Percentiles rank a stretch among this genome's conserved stretches.
Evolutionary conservation across 35 echinoderm and acorn worm genomes (phyloP).

Genomic region (Eucidaris tribuloides): DNA sequence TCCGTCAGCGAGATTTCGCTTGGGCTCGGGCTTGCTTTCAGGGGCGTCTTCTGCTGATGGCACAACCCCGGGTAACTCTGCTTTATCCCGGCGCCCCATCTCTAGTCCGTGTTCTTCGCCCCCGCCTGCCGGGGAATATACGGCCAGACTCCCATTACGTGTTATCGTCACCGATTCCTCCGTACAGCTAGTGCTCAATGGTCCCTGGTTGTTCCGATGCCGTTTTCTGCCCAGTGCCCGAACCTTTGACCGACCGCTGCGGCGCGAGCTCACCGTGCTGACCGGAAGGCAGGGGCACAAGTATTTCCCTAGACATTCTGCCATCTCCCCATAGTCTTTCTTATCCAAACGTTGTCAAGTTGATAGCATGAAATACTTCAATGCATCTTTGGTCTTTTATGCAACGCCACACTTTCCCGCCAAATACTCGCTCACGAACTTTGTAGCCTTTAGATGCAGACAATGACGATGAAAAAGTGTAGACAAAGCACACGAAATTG

Average conservation of each 20-base stretch:
- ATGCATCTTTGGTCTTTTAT: no score
- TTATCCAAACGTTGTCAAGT: no score
- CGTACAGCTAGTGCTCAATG: not conserved
- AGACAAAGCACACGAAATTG: no score
- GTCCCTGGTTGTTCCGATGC: conserved; percentile 2
- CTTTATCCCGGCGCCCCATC: not conserved
- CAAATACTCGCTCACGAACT: no score
- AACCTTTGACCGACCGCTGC: conserved; percentile 2
- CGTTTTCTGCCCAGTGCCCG: conserved; percentile 2
- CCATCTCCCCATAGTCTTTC: no score
- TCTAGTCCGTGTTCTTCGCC: not conserved
- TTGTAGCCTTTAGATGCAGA: no score
- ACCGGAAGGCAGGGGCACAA: conserved; percentile 1
- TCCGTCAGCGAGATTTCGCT: not conserved
- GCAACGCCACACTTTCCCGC: no score
- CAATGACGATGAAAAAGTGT: no score
- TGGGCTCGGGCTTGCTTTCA: not conserved
- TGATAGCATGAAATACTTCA: no score
- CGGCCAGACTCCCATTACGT: conserved; percentile 7
- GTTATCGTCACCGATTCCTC: conserved; percentile 15
- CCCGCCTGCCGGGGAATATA: not conserved
- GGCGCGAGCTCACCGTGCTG: not conserved
- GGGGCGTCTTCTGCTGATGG: not conserved
- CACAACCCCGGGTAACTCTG: not conserved
- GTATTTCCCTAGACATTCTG: not conserved